Evolutionary conservation across 2,113 vertebrate genomes (phyloP), one percentile per base, ranked within the genome.

Genomic region (Trematomus loennbergii): DNA sequence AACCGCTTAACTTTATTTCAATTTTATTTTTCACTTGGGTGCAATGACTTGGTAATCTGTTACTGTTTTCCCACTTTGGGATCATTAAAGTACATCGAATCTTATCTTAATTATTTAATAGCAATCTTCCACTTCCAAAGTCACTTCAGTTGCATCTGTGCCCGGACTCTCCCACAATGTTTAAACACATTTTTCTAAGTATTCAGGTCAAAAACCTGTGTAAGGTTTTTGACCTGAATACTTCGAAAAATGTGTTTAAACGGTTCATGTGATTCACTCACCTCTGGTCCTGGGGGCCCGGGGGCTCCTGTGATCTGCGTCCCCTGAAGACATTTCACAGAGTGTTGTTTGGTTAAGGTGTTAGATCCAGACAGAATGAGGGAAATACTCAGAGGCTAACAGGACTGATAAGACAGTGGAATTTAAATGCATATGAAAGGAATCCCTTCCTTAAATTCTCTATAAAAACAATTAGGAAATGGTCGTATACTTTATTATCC

Each of bases 271-370:
- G 3, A n/a, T 3, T 0, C 11, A 94, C 96, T 96, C 78, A 98
- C 97, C 79, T 95, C 94, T 1, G 97, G 96, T 74, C 98, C 98
- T 92, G 96, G 95, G 0, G 95, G 95, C 25, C 98, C 97, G 0
- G 95, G 79, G 0, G 98, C 96, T 16, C 98, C 98, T 84, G 96
- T 95, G 10, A 99, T 88, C 82, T 96, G 94, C 86, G 97, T 97
- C 0, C 98, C 97, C 98, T 99, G 81, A 0, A 84, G 59, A 66
- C 5, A 76, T 46, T 83, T 2, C 71, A 53, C 0, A 72, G 33
- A 45, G 36, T 16, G 29, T 11, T 16, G 29, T 61, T 59, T 58
- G 17, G 9, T 50, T 13, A 46, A 45, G 9, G 1, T 77, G n/a
- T n/a, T 12, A 18, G 17, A 12, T 33, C 17, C 33, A 49, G n/a